phyloP scores from a whole-genome alignment of 2,888 invertebrate species.

The Aspidiotus destructor region DNA sequence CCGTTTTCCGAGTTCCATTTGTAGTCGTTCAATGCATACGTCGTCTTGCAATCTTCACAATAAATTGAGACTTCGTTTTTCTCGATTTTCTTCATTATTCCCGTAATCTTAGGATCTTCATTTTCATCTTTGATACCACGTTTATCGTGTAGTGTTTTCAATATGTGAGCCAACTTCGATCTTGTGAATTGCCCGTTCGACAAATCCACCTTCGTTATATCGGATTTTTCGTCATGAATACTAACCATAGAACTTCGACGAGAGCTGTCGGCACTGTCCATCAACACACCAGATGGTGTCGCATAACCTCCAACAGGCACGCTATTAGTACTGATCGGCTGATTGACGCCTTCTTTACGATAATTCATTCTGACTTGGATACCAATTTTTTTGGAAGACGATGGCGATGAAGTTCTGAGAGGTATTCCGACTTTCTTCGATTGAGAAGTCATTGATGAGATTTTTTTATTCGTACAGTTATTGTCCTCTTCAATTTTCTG shows the following conservation, averaged over 20 bases:
- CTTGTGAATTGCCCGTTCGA: conserved; percentile 8
- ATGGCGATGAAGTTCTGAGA: background rate
- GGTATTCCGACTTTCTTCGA: conserved; percentile 17
- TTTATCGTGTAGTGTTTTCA: conserved; percentile 12
- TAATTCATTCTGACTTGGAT: conserved; percentile 37
- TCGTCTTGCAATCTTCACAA: conserved; percentile 15
- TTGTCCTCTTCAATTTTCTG: background rate
- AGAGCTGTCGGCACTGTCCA: conserved; percentile 14
- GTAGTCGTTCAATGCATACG: conserved; percentile 14
- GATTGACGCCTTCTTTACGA: conserved; percentile 29
- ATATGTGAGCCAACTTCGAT: conserved; percentile 10
- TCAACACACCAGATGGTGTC: conserved; percentile 7
- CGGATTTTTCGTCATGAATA: conserved; percentile 5
- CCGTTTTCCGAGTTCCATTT: background rate
- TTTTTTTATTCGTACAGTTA: background rate
- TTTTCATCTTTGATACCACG: background rate
- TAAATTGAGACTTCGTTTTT: conserved; percentile 14
- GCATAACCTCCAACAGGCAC: background rate
- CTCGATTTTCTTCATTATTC: background rate
- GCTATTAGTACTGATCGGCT: conserved; percentile 12
- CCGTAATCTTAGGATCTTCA: background rate
- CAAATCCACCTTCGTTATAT: background rate
- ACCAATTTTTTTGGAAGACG: conserved; percentile 34
- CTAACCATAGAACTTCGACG: conserved; percentile 14
- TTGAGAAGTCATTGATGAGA: background rate